Percentiles rank a stretch among this genome's conserved stretches.
These are phyloP conservation scores for Andricus grossulariae DNA, from an alignment of 1,140 invertebrate species.

Conservation along the genomic window DNA sequence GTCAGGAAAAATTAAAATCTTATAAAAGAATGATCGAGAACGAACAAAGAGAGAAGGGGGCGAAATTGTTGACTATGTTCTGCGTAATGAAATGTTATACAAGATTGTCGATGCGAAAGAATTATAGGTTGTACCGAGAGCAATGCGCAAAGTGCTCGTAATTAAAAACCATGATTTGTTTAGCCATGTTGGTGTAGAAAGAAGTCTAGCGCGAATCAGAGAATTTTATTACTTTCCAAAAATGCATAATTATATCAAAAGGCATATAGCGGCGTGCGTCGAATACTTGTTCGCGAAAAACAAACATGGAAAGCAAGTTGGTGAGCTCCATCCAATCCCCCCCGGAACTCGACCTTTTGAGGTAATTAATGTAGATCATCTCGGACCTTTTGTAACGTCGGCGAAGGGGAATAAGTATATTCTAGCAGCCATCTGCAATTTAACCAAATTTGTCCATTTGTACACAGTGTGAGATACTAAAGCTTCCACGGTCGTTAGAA, in stretches of 20 bases:
- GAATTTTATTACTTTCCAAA: constrained; percentile 40
- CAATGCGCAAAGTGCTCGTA: constrained; percentile 38
- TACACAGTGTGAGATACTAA: neutral
- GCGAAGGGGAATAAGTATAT: too few species aligned
- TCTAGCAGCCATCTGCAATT: too few species aligned
- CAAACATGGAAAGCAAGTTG: too few species aligned
- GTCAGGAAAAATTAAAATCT: neutral
- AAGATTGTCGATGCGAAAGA: neutral
- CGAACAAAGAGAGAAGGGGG: neutral
- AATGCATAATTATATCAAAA: too few species aligned
- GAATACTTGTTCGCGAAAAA: too few species aligned
- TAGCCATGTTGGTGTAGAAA: constrained; percentile 40
- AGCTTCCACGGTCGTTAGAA: neutral
- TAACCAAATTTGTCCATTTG: too few species aligned
- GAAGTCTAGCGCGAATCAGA: constrained; percentile 24
- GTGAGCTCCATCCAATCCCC: too few species aligned
- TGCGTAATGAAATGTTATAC: neutral
- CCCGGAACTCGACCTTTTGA: too few species aligned
- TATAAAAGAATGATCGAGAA: neutral
- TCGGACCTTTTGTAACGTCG: too few species aligned
- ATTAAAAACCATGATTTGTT: constrained; percentile 38
- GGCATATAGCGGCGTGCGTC: neutral
- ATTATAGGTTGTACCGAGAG: too few species aligned
- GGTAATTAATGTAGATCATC: too few species aligned
- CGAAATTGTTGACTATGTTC: too few species aligned